Evolutionary conservation across 2,797 vertebrate species (phyloP).

Genomic region (Numenius phaeopus): DNA sequence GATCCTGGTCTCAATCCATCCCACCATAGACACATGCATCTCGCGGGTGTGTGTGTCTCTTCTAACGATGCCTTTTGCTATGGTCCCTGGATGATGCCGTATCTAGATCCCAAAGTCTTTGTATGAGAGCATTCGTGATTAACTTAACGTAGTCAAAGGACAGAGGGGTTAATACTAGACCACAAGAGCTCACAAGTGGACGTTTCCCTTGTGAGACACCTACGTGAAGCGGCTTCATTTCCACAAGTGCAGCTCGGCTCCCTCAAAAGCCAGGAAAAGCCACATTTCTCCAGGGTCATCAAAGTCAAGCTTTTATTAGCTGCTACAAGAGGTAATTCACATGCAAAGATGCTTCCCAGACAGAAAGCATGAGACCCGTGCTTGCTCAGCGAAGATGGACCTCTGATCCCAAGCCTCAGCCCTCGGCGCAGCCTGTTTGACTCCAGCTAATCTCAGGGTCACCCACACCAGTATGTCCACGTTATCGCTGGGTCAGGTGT

Average conservation of each 20-base stretch:
- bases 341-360: neutral
- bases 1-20: neutral
- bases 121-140: neutral
- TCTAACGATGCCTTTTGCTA: accelerated
- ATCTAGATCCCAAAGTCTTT: neutral
- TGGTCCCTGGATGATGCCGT: accelerated
- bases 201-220: neutral
- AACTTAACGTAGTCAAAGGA: accelerated
- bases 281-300: neutral
- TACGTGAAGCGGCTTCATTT: neutral
- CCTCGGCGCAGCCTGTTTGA: neutral
- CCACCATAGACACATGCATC: accelerated
- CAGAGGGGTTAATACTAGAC: neutral
- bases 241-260: neutral
- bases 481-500: accelerated
- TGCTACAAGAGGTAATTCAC: neutral
- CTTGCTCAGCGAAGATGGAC: neutral
- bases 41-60: accelerated
- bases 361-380: accelerated
- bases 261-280: neutral
- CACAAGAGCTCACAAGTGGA: neutral
- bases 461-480: accelerated
- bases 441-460: neutral
- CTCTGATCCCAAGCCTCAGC: neutral
- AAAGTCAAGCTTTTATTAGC: neutral